Evolutionary conservation across 2,888 invertebrate genomes (phyloP).

Genomic region (Epinotia brunnichana): DNA sequence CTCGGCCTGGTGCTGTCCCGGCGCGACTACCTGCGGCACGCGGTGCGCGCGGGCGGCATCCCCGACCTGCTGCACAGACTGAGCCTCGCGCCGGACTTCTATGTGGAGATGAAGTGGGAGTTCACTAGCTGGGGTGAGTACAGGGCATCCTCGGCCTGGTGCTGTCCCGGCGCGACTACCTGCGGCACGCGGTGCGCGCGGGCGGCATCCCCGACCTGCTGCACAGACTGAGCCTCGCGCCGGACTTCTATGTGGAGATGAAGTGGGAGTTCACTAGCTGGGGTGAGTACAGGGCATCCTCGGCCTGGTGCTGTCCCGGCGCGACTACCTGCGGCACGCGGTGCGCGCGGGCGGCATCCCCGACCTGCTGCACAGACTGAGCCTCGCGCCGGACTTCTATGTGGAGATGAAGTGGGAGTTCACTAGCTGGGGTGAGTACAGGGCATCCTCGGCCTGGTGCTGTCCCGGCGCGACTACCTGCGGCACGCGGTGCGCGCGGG

Average conservation of each 20-base stretch:
- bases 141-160: neutral
- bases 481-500: constrained; percentile 86
- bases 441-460: neutral
- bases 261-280: constrained; percentile 99
- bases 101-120: constrained; percentile 99
- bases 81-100: constrained; percentile 98
- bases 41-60: constrained; percentile 93
- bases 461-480: neutral
- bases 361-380: constrained; percentile 91
- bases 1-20: constrained; percentile 93
- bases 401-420: constrained; percentile 99
- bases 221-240: constrained; percentile 94
- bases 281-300: constrained; percentile 84
- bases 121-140: constrained; percentile 98
- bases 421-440: constrained; percentile 95
- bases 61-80: constrained; percentile 94
- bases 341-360: constrained; percentile 95
- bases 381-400: constrained; percentile 99
- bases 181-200: constrained; percentile 84
- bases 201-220: constrained; percentile 95
- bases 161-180: neutral
- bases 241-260: constrained; percentile 99
- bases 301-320: neutral
- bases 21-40: constrained; percentile 94
- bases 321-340: neutral